These are phyloP conservation scores for Morinoia aosen DNA, from an alignment of 2,888 invertebrate species.

Conservation along the genomic window DNA sequence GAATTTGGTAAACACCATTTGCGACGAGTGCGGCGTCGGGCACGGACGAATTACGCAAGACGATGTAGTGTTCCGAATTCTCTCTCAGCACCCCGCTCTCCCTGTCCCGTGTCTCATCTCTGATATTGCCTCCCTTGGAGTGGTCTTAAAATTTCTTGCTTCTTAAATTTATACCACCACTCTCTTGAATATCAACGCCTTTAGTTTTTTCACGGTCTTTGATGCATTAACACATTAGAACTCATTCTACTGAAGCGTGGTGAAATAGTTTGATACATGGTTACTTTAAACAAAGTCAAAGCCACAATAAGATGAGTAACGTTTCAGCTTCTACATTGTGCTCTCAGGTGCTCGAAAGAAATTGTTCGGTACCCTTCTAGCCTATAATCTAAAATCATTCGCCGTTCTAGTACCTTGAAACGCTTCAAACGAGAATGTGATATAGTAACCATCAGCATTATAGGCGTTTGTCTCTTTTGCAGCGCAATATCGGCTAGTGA, in stretches of 20 bases:
- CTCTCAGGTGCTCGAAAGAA: neutral
- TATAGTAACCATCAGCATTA: neutral
- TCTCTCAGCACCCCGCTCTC: neutral
- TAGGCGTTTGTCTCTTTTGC: neutral
- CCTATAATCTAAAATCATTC: neutral
- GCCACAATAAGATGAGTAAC: neutral
- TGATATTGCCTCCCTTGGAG: neutral
- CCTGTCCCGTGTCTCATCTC: neutral
- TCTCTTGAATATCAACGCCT: too few relatives aligned
- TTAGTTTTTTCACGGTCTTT: too few relatives aligned
- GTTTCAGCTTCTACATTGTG: neutral
- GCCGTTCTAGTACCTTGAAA: neutral
- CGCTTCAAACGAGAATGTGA: neutral
- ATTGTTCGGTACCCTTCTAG: neutral
- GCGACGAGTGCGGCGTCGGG: neutral
- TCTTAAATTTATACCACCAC: too few relatives aligned
- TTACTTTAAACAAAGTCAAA: neutral
- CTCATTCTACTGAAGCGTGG: neutral
- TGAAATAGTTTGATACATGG: neutral
- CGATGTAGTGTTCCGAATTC: neutral
- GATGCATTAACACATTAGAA: neutral
- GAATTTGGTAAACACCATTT: conserved; percentile 4
- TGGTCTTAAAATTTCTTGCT: neutral
- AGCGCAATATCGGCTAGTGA: neutral
- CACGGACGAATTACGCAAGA: neutral